Evolutionary conservation across 2,797 vertebrate species (phyloP), one percentile per base, ranked within the genome.

Genomic region (Periophthalmus magnuspinnatus): DNA sequence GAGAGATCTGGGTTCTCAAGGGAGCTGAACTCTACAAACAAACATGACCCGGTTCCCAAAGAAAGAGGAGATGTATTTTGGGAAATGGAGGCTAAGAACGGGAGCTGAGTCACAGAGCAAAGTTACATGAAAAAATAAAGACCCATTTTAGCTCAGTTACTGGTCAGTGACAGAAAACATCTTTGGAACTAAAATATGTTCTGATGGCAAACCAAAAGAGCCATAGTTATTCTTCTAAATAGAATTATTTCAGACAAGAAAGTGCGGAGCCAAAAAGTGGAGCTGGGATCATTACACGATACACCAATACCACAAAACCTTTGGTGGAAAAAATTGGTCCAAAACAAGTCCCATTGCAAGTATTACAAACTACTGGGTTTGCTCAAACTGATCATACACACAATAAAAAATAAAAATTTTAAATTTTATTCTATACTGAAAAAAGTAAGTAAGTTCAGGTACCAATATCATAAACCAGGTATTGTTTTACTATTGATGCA

Each of bases 1-100:
- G 17, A 84, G 74, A 78, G 85, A 86, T 86, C 81, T 75, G 70
- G 54, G 66, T 72, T 73, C 86, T 81, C 81, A 33, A 54, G 74
- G 78, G 84, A 84, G 77, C 71, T 76, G 65, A 84, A 82, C 74
- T 83, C 84, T 67, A 80, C 80, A 90, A 90, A 92, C 81, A 84
- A 85, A 82, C 79, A 72, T 84, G 90, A 90, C 88, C 89, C 38
- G 79, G 74, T 91, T 91, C 83, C 82, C 79, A 86, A 90, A 88
- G 85, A 86, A 86, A 72, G 76, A 69, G 65, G 70, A 66, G 81
- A 60, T 73, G 54, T 91, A 91, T 93, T 94, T 93, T 86, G 87
- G 83, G 78, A 84, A 47, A 34, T 52, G 14, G 62, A 28, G 79
- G 16, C 77, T 57, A 73, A 75, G 84, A 89, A 67, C 72, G 77